These are phyloP conservation scores for Ophonus ardosiacus DNA, from an alignment of 2,888 invertebrate species.

Conservation along the genomic window DNA sequence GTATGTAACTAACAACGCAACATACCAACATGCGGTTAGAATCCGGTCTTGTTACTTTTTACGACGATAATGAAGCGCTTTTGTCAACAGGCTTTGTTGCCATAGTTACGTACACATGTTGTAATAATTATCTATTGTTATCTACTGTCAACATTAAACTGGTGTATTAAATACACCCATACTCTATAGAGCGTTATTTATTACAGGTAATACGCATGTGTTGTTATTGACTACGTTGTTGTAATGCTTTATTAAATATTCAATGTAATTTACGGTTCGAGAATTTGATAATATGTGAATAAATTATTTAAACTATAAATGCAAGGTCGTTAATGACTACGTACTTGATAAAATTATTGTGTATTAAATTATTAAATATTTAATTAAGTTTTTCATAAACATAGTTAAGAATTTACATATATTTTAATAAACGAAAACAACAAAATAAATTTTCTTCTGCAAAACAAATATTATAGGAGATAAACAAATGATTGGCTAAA, in stretches of 20 bases:
- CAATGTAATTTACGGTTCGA: conserved; percentile 10
- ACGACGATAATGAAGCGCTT: conserved; percentile 24
- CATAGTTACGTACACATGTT: conserved; percentile 31
- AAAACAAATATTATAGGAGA: no score
- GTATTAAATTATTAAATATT: conserved; percentile 13
- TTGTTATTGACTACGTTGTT: conserved; percentile 19
- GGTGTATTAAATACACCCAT: conserved; percentile 17
- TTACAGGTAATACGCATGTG: conserved; percentile 9
- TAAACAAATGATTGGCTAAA: no score
- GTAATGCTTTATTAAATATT: conserved; percentile 30
- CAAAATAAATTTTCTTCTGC: no score
- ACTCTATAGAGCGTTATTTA: conserved; percentile 18
- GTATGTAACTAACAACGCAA: neutral
- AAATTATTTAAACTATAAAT: conserved; percentile 15
- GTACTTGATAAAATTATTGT: neutral
- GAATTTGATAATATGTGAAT: conserved; percentile 27
- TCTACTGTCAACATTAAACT: conserved; percentile 20
- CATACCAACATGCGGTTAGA: conserved; percentile 13
- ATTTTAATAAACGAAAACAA: no score
- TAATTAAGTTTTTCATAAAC: conserved; percentile 8
- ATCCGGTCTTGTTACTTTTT: conserved; percentile 35
- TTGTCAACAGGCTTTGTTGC: conserved; percentile 31
- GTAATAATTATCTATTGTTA: conserved; percentile 24
- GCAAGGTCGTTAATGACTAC: conserved; percentile 3
- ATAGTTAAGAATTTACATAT: no score